These are phyloP conservation scores for Abscondita cerata DNA, from an alignment of 2,888 invertebrate species.

Conservation along the genomic window DNA sequence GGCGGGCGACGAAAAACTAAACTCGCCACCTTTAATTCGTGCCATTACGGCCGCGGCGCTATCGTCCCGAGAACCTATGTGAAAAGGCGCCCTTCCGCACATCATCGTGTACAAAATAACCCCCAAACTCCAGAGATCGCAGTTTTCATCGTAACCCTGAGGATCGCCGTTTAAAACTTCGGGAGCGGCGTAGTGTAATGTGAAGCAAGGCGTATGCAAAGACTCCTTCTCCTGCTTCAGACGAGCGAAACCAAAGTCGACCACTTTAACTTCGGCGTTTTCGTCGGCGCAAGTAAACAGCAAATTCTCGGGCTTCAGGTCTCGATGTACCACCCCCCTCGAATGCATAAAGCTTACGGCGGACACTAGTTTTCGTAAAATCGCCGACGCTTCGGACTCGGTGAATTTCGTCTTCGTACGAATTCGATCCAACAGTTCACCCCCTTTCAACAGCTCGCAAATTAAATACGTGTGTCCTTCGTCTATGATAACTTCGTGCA, in stretches of 20 bases:
- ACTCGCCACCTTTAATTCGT: conserved; percentile 79
- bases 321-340: conserved; percentile 86
- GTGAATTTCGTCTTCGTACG: conserved; percentile 71
- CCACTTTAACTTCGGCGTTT: conserved; percentile 79
- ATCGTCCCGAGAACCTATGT: conserved; percentile 71
- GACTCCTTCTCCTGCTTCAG: conserved; percentile 68
- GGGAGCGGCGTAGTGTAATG: conserved; percentile 93
- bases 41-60: conserved; percentile 80
- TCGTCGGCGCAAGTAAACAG: conserved; percentile 68
- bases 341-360: conserved; percentile 88
- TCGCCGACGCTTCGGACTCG: conserved; percentile 79
- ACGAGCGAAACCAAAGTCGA: conserved; percentile 97
- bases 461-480: conserved; percentile 89
- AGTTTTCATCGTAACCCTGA: conserved; percentile 87
- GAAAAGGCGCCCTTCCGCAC: conserved; percentile 89
- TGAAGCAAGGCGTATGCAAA: conserved; percentile 89
- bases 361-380: conserved; percentile 82
- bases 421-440: conserved; percentile 78
- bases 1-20: conserved; percentile 72
- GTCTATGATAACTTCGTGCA: conserved; percentile 86
- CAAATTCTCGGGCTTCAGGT: conserved; percentile 92
- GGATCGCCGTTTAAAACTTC: conserved; percentile 76
- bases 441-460: conserved; percentile 81
- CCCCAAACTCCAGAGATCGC: conserved; percentile 96
- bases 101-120: conserved; percentile 80